A percentile compares a stretch with the other conserved stretches of the same genome.
Evolutionary conservation across 2,888 invertebrate genomes (phyloP).

Genomic region (Parnassius mnemosyne): DNA sequence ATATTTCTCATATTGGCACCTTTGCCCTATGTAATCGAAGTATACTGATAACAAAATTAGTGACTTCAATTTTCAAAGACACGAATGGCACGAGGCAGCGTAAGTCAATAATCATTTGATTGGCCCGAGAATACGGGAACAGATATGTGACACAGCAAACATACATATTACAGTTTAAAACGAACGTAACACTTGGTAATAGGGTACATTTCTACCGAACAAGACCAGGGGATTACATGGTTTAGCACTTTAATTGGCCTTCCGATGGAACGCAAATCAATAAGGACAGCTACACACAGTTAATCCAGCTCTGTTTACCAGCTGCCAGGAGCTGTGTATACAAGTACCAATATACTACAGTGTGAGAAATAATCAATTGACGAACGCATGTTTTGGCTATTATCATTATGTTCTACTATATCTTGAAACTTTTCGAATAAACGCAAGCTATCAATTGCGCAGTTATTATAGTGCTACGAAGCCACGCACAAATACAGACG

Average conservation of each 20-base stretch:
- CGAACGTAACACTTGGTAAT: not conserved
- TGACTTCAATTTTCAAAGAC: constrained; percentile 12
- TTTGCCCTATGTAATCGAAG: too few relatives aligned
- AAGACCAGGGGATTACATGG: not conserved
- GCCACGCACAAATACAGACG: too few relatives aligned
- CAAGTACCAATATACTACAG: too few relatives aligned
- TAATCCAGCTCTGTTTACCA: constrained; percentile 19
- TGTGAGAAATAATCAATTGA: too few relatives aligned
- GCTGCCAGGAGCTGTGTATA: constrained; percentile 5
- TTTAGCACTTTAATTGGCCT: constrained; percentile 20
- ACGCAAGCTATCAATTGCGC: too few relatives aligned
- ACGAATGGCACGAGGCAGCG: constrained; percentile 10
- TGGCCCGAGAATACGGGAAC: constrained; percentile 25
- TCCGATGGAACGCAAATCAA: constrained; percentile 26
- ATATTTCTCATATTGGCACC: too few relatives aligned
- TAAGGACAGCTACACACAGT: constrained; percentile 22
- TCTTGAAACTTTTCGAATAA: too few relatives aligned
- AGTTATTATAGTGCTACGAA: too few relatives aligned
- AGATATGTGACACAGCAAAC: constrained; percentile 22
- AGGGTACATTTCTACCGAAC: constrained; percentile 7
- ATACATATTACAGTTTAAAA: not conserved
- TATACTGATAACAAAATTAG: not conserved
- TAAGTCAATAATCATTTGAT: constrained; percentile 25
- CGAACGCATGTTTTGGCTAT: too few relatives aligned
- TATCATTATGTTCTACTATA: too few relatives aligned